Base-by-base conservation (phyloP, 2,113 vertebrate genomes). In the Eublepharis macularius region DNA sequence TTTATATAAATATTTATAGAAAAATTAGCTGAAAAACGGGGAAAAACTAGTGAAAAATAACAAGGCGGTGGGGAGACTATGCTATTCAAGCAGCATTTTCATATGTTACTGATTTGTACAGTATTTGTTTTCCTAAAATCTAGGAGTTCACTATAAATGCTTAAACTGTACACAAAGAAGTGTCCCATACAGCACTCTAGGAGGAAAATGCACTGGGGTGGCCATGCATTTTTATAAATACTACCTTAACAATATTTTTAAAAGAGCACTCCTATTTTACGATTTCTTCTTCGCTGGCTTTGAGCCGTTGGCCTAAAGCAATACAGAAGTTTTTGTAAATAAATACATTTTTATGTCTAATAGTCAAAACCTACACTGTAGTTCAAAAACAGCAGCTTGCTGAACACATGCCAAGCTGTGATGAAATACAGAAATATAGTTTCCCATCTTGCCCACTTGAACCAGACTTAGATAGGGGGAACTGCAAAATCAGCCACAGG, bases 11-110 rank as follows among this genome's bases (percentile, higher is more conserved):
- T 94, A 95, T 96, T 95, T 93, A 95, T 83, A 94, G 86, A 90
- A 87, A 93, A 97, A 97, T 96, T 96, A 96, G 95, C 93, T 94
- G 92, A 90, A 94, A 93, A 95, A 96, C n/a, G n/a, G n/a, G n/a
- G n/a, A n/a, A n/a, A n/a, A n/a, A n/a, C n/a, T n/a, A n/a, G n/a
- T n/a, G n/a, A n/a, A n/a, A 95, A 93, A 94, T 96, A 96, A 96
- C 95, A 96, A 95, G 96, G 96, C 95, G 96, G 93, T 76, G 92
- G 95, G 95, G 95, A 96, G 95, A 94, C 93, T 95, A 93, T 94
- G 93, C 70, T 86, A 91, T 94, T 94, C 94, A 94, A 95, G 91
- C 91, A 93, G 87, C 93, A 86, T 92, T 93, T 95, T 92, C 90
- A 95, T 94, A 96, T 91, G 89, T 96, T 96, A 94, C 94, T 95